Evolutionary conservation across 2,113 vertebrate species (phyloP).

Genomic region (Drymodes brunneopygia): DNA sequence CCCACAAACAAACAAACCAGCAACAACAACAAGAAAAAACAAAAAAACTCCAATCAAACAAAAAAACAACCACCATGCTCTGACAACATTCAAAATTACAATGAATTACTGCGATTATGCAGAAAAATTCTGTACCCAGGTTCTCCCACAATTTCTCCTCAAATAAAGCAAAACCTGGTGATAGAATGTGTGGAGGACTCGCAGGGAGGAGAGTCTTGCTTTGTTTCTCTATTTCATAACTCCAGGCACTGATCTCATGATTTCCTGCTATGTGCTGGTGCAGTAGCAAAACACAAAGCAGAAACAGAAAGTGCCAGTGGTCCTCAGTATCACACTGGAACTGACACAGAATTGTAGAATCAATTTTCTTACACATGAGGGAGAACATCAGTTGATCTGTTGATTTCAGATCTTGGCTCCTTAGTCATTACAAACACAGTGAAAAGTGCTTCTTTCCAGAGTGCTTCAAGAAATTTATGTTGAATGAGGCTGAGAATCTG

Average conservation of each 20-base stretch:
- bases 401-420: not conserved
- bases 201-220: not conserved
- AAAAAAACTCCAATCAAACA: not conserved
- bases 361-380: not conserved
- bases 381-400: not conserved
- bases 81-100: not conserved
- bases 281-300: not conserved
- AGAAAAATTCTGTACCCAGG: not conserved
- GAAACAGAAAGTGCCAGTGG: not conserved
- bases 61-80: not conserved
- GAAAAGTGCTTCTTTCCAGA: not conserved
- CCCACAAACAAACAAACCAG: too few species aligned
- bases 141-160: not conserved
- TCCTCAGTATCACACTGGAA: not conserved
- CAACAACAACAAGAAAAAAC: too few species aligned
- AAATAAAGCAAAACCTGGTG: not conserved
- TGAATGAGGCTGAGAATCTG: not conserved
- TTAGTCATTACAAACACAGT: not conserved
- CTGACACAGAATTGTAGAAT: not conserved
- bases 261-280: not conserved
- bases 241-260: not conserved
- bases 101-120: not conserved
- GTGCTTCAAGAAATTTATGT: not conserved
- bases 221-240: not conserved
- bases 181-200: not conserved